Evolutionary conservation across 2,113 vertebrate species (phyloP).

Genomic region (Drymodes brunneopygia): DNA sequence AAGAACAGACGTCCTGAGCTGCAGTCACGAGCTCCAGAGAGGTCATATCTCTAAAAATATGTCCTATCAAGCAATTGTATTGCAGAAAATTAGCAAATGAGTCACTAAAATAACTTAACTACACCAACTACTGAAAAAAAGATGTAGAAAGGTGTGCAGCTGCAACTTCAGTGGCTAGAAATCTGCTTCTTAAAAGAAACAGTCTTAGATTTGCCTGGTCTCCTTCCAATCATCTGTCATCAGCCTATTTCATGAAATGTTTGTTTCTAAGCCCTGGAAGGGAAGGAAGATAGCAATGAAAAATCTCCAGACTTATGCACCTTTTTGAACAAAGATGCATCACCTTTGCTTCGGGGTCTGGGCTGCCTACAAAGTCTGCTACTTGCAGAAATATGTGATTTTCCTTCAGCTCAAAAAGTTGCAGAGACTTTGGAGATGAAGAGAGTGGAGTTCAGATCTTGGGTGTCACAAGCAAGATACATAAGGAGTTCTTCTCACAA

Average conservation of each 20-base stretch:
- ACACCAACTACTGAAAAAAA: neutral
- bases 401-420: neutral
- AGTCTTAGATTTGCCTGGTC: neutral
- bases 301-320: neutral
- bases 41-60: slow-evolving; percentile 26
- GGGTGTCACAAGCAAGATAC: neutral
- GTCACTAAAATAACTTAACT: slow-evolving; percentile 11
- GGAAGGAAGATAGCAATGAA: neutral
- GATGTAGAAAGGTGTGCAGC: neutral
- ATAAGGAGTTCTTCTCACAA: neutral
- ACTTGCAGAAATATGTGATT: neutral
- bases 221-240: neutral
- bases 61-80: neutral
- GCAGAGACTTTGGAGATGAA: neutral
- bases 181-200: neutral
- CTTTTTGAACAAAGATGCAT: neutral
- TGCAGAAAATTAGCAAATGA: neutral
- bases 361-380: neutral
- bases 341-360: neutral
- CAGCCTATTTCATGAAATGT: neutral
- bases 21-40: slow-evolving; percentile 33
- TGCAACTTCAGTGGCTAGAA: neutral
- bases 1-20: slow-evolving; percentile 34
- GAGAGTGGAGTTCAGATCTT: neutral
- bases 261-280: neutral